Conservation (phyloP, 2,797 vertebrate genomes). For the Chromobotia macracanthus region DNA sequence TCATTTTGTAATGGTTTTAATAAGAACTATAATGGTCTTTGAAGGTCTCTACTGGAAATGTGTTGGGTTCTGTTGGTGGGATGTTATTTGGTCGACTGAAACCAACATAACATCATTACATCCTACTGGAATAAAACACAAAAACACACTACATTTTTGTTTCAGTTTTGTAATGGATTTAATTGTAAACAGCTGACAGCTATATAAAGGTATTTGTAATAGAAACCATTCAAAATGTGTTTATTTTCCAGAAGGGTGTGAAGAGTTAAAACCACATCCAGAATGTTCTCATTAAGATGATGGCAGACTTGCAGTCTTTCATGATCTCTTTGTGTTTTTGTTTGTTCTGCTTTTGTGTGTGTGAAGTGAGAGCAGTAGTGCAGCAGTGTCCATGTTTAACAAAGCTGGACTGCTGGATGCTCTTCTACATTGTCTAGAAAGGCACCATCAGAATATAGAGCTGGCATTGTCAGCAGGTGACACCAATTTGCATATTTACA, state of each 20-base stretch:
- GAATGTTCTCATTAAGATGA: neutral
- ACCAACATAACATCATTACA: no score
- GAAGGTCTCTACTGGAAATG: no score
- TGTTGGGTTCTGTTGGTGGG: no score
- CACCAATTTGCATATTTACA: conserved; percentile 41
- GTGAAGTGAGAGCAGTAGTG: conserved; percentile 89
- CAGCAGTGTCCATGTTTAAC: conserved; percentile 89
- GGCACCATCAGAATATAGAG: conserved; percentile 84
- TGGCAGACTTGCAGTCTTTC: neutral
- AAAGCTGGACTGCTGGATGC: conserved; percentile 87
- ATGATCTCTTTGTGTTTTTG: conserved; percentile 11
- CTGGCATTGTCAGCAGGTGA: conserved; percentile 92
- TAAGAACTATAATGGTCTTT: no score
- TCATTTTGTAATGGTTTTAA: no score
- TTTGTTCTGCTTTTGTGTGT: conserved; percentile 12
- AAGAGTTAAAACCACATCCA: neutral
- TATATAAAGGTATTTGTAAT: no score
- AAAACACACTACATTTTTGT: no score
- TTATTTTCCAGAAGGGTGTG: neutral
- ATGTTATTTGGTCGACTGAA: no score
- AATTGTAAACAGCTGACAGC: no score
- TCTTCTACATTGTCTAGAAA: conserved; percentile 86
- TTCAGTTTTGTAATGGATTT: no score
- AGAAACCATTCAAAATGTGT: neutral
- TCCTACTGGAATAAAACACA: no score